Percentiles rank a stretch among this genome's conserved stretches.
phyloP scores from a whole-genome alignment of 2,797 vertebrate genomes.

The Smutsia temminckii region DNA sequence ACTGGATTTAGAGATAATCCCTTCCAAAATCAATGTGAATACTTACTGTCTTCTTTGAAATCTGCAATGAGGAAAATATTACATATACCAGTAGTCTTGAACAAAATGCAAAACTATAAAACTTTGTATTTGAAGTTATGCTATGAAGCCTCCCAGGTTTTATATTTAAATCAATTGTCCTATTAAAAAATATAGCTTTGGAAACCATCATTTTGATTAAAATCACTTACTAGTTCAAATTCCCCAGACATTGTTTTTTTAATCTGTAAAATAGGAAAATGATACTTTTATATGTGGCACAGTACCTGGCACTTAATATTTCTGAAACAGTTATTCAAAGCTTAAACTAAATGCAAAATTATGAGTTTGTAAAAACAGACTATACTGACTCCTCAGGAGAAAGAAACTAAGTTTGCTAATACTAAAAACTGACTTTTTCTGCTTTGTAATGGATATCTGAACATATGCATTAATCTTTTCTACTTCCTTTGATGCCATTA shows the following conservation, averaged over 20 bases:
- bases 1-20: background rate
- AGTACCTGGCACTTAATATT: background rate
- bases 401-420: background rate
- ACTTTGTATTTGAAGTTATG: background rate
- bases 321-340: slow-evolving; percentile 17
- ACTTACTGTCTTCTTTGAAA: slow-evolving; percentile 42
- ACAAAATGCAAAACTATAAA: slow-evolving; percentile 45
- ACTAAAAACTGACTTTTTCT: slow-evolving; percentile 20
- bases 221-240: slow-evolving; percentile 34
- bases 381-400: background rate
- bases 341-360: slow-evolving; percentile 16
- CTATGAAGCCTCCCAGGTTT: background rate
- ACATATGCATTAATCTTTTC: slow-evolving; percentile 30
- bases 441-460: slow-evolving; percentile 12
- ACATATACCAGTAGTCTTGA: background rate
- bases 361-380: background rate
- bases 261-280: slow-evolving; percentile 10
- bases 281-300: background rate
- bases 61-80: background rate
- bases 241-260: background rate
- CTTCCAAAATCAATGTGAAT: slow-evolving; percentile 5
- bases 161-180: background rate
- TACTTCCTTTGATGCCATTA: slow-evolving; percentile 8
- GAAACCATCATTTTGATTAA: background rate
- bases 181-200: slow-evolving; percentile 34